Conservation (phyloP, 2,113 vertebrate species). For the Epinephelus lanceolatus region DNA sequence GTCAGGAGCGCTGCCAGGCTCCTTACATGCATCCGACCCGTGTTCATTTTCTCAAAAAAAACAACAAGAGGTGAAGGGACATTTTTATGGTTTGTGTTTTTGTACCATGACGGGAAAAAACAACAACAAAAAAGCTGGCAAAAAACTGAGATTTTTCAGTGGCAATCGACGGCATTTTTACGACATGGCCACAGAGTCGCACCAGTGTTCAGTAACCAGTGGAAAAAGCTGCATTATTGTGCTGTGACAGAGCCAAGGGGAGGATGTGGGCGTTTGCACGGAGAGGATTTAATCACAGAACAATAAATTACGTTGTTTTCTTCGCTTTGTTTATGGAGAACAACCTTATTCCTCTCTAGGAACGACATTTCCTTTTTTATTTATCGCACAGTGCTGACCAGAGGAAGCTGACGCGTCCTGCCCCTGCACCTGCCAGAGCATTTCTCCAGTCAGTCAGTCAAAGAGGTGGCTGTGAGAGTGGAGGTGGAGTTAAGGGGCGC, state of each 20-base stretch:
- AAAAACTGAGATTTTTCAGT: constrained; percentile 59
- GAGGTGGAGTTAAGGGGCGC: constrained; percentile 27
- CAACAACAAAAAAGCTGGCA: not conserved
- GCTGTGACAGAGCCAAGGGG: not conserved
- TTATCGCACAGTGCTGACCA: not conserved
- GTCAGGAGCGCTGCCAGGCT: constrained; percentile 44
- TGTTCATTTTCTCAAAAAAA: constrained; percentile 51
- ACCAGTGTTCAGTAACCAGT: constrained; percentile 20
- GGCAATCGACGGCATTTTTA: constrained; percentile 68
- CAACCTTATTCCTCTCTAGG: not conserved
- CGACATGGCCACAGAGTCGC: constrained; percentile 24
- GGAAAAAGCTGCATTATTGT: constrained; percentile 34
- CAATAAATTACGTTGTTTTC: constrained; percentile 14
- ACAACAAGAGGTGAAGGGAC: constrained; percentile 53
- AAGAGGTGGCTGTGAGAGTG: constrained; percentile 17
- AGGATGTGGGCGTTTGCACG: not conserved
- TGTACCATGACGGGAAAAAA: constrained; percentile 22
- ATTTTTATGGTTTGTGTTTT: constrained; percentile 71
- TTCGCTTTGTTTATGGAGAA: not conserved
- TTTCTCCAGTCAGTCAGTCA: constrained; percentile 16
- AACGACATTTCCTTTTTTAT: not conserved
- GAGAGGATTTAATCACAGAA: constrained; percentile 35
- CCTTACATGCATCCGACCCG: constrained; percentile 32
- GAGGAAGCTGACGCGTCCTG: constrained; percentile 10
- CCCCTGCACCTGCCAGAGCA: constrained; percentile 50